These are phyloP conservation scores for Mermis nigrescens DNA, from an alignment of 2,888 invertebrate genomes.

Conservation along the genomic window DNA sequence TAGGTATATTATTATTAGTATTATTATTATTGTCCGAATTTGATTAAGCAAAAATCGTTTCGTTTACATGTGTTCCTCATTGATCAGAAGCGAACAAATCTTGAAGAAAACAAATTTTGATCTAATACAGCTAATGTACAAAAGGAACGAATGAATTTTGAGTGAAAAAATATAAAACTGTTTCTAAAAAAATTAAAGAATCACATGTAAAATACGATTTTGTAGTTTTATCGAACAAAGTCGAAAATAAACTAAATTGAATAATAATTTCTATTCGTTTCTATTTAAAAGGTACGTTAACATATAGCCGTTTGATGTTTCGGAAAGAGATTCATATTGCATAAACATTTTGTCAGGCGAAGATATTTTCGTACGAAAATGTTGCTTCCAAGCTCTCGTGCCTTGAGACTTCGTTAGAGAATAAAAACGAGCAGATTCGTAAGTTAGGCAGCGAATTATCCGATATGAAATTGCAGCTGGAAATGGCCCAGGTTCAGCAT, in stretches of 20 bases:
- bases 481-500: neutral
- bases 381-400: neutral
- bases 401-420: neutral
- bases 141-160: no score
- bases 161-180: no score
- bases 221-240: neutral
- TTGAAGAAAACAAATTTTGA: no score
- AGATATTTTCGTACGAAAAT: neutral
- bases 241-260: constrained; percentile 5
- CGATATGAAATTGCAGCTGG: neutral
- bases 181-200: no score
- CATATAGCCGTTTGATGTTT: neutral
- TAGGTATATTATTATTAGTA: no score
- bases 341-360: no score
- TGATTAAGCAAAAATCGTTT: no score
- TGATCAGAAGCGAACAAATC: no score
- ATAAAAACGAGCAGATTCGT: neutral
- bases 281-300: neutral
- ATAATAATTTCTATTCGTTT: neutral
- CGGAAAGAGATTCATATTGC: neutral
- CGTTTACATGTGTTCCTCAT: no score
- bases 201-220: no score
- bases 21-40: no score
- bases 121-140: no score
- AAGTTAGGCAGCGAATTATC: neutral